Evolutionary conservation across 2,888 invertebrate species (phyloP).

Genomic region (Plagodis pulveraria): DNA sequence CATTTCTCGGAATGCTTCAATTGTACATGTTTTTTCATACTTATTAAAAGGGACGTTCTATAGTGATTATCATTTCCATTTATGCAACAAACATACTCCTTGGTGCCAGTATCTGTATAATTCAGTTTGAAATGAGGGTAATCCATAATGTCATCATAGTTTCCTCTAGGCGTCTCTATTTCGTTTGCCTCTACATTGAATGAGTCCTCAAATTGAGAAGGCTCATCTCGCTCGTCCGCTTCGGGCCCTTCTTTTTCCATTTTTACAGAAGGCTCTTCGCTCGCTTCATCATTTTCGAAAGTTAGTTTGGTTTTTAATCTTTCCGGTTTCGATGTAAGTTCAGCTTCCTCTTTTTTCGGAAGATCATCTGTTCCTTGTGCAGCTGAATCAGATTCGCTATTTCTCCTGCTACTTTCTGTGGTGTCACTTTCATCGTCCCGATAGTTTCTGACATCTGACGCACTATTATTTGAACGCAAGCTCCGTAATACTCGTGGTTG

Average conservation of each 20-base stretch:
- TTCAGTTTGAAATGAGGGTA: conserved; percentile 70
- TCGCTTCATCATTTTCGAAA: conserved; percentile 57
- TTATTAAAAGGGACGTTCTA: conserved; percentile 68
- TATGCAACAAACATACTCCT: conserved; percentile 74
- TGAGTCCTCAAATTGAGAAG: conserved; percentile 26
- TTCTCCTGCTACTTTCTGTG: conserved; percentile 39
- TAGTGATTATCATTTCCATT: conserved; percentile 68
- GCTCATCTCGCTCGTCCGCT: conserved; percentile 32
- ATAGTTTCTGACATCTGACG: conserved; percentile 47
- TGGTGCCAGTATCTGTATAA: conserved; percentile 55
- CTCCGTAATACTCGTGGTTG: conserved; percentile 53
- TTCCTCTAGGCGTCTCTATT: conserved; percentile 14
- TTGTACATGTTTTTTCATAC: conserved; percentile 76
- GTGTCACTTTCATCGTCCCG: conserved; percentile 49
- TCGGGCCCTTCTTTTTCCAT: conserved; percentile 38
- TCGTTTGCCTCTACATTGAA: conserved; percentile 8
- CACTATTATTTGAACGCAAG: conserved; percentile 51
- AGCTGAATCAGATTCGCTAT: conserved; percentile 32
- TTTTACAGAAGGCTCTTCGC: conserved; percentile 33
- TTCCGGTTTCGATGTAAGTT: conserved; percentile 14
- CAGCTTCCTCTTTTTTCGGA: conserved; percentile 17
- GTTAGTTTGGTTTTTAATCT: conserved; percentile 63
- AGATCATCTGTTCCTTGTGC: conserved; percentile 15
- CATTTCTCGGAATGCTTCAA: conserved; percentile 73
- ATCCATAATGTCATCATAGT: conserved; percentile 45